A percentile compares a stretch with the other conserved stretches of the same genome.
phyloP scores from a whole-genome alignment of 2,797 vertebrate species.

The Sebastes kiyomatsui region DNA sequence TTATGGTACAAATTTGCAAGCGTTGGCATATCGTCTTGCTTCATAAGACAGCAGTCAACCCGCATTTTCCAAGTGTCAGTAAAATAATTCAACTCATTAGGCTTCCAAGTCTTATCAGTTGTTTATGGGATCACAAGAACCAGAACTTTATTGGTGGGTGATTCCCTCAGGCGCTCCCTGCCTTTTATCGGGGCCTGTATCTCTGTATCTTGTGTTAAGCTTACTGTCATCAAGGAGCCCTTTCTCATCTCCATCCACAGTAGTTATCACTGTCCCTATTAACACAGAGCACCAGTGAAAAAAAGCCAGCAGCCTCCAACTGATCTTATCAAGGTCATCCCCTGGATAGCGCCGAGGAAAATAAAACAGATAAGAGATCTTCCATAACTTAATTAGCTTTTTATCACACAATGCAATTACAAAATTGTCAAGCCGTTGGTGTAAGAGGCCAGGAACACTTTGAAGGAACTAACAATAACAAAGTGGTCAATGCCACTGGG shows the following conservation, averaged over 20 bases:
- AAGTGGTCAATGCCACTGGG: conserved; percentile 71
- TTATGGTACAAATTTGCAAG: conserved; percentile 58
- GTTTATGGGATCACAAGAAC: conserved; percentile 71
- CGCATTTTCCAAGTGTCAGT: conserved; percentile 73
- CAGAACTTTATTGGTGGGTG: conserved; percentile 72
- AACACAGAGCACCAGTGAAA: conserved; percentile 63
- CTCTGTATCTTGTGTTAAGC: conserved; percentile 74
- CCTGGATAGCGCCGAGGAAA: conserved; percentile 74
- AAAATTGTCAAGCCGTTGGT: conserved; percentile 81
- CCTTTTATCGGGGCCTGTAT: conserved; percentile 73
- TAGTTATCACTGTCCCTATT: conserved; percentile 79
- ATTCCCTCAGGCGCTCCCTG: conserved; percentile 66
- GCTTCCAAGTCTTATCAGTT: conserved; percentile 73
- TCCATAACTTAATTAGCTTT: conserved; percentile 89
- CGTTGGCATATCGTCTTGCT: conserved; percentile 51
- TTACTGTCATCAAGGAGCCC: conserved; percentile 79
- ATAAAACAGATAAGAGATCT: conserved; percentile 84
- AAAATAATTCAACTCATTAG: conserved; percentile 79
- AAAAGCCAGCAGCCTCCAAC: conserved; percentile 59
- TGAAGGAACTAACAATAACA: conserved; percentile 80
- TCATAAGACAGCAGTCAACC: conserved; percentile 66
- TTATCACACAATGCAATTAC: conserved; percentile 85
- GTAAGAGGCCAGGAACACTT: conserved; percentile 73
- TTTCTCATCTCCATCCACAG: conserved; percentile 74
- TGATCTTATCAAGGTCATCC: conserved; percentile 84